Conservation (phyloP, 2,888 invertebrate species). For the Neoitamus cyanurus region DNA sequence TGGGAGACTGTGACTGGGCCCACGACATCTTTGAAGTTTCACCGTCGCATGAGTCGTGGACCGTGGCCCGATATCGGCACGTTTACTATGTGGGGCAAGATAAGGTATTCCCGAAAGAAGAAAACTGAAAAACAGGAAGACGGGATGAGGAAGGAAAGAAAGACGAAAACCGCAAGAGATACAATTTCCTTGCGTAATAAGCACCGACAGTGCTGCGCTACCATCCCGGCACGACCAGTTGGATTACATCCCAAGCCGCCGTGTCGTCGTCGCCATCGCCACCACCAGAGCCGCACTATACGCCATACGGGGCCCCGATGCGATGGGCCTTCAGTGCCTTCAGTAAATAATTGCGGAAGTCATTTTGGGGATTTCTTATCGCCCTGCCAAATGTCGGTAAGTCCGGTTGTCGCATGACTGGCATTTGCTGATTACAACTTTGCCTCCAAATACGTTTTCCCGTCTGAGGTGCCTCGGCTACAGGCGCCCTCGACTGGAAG, state of each 20-base stretch:
- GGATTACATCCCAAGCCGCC: conserved; percentile 7
- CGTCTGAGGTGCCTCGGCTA: neutral
- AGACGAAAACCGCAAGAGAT: conserved; percentile 17
- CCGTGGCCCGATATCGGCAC: conserved; percentile 4
- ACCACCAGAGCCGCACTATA: neutral
- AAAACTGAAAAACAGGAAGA: neutral
- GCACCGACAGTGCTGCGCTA: neutral
- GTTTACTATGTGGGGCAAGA: conserved; percentile 12
- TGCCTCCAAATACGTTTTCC: neutral
- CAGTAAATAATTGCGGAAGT: conserved; percentile 45
- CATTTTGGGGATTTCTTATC: conserved; percentile 40
- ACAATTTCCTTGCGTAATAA: conserved; percentile 39
- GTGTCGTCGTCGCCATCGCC: neutral
- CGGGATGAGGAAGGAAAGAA: neutral
- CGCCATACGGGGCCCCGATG: neutral
- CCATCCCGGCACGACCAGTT: neutral
- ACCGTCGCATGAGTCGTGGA: neutral
- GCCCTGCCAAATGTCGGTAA: conserved; percentile 44
- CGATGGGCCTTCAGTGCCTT: conserved; percentile 22
- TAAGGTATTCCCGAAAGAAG: neutral
- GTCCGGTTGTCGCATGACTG: conserved; percentile 47
- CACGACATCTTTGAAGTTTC: neutral
- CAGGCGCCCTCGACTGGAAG: neutral
- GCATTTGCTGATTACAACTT: conserved; percentile 45
- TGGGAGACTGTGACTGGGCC: neutral